Evolutionary conservation across 2,113 vertebrate species (phyloP), one percentile per base, ranked within the genome.

Genomic region (Tenebrosternarchus preto): DNA sequence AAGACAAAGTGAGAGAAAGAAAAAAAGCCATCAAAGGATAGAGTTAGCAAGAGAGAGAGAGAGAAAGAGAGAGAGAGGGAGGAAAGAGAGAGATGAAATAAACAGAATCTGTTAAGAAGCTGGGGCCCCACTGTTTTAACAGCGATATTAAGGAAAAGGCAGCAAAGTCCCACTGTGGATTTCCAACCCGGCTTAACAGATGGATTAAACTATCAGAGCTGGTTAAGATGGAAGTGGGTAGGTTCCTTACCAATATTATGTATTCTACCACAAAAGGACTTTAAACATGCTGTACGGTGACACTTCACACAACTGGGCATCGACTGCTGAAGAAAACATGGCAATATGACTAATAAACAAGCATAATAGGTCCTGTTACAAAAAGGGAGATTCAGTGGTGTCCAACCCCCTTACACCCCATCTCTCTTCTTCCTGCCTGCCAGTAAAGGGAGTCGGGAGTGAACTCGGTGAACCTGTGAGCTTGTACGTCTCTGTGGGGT

Each of bases 381-480:
- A 31, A 73, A 68, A 11, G 19, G n/a, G 56, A 27, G 31, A 71
- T 27, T 70, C 55, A 36, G 22, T 68, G 31, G 4, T 63, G 70
- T 31, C 17, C n/a, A 27, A 61, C 22, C n/a, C 27, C 43, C 17
- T 4, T 43, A 31, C 6, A n/a, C n/a, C 19, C 56, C 27, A 12
- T 1, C 46, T 6, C 31, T 8, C 55, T 25, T 33, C 43, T 15
- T 22, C 43, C 8, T 9, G 5, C 39, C 39, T 12, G 11, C 43
- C 43, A 15, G 43, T 50, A 12, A 50, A 1, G 43, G 78, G 8
- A 15, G 43, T 63, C 68, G 50, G 67, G 61, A 7, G 46, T 84
- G 83, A 77, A 84, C 83, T 76, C 83, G n/a, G 2, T 84, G 80
- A 84, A 84, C 80, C 63, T 1, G 1, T 0, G 71, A 27, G 31